Evolutionary conservation across 2,888 invertebrate genomes (phyloP).

Genomic region (Meiosimyza platycephala): DNA sequence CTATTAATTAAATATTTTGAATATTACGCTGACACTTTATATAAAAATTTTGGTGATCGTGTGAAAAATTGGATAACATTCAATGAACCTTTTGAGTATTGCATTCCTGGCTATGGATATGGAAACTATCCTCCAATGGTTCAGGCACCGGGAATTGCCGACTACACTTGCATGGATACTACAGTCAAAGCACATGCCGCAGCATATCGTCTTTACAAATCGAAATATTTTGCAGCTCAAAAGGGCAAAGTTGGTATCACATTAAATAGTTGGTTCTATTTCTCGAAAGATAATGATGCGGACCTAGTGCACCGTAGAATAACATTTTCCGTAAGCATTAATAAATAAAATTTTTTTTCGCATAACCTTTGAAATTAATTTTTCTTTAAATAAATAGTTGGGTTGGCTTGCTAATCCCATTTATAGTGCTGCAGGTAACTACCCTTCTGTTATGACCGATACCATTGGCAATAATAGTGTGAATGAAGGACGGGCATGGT

Average conservation of each 20-base stretch:
- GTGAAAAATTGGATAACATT: constrained; percentile 55
- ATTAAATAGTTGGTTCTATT: constrained; percentile 52
- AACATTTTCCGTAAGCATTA: constrained; percentile 51
- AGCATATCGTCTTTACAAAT: constrained; percentile 66
- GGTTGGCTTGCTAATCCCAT: constrained; percentile 64
- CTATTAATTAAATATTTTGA: constrained; percentile 68
- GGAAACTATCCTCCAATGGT: constrained; percentile 59
- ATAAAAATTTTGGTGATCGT: constrained; percentile 68
- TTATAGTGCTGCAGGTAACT: constrained; percentile 56
- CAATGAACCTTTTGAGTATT: constrained; percentile 50
- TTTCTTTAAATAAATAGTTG: constrained; percentile 46
- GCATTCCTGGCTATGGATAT: constrained; percentile 68
- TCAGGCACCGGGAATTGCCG: constrained; percentile 67
- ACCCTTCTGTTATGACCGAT: constrained; percentile 58
- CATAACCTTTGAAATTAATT: too few species aligned
- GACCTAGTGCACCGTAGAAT: constrained; percentile 51
- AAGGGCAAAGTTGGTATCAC: constrained; percentile 60
- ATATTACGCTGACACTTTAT: constrained; percentile 69
- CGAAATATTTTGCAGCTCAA: constrained; percentile 61
- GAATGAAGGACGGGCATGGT: constrained; percentile 56
- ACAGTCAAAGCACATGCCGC: constrained; percentile 70
- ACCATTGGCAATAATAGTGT: constrained; percentile 56
- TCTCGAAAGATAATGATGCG: constrained; percentile 48
- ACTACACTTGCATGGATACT: constrained; percentile 69
- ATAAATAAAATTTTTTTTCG: too few species aligned